phyloP scores from a whole-genome alignment of 2,888 invertebrate genomes.

The Agrochola litura region DNA sequence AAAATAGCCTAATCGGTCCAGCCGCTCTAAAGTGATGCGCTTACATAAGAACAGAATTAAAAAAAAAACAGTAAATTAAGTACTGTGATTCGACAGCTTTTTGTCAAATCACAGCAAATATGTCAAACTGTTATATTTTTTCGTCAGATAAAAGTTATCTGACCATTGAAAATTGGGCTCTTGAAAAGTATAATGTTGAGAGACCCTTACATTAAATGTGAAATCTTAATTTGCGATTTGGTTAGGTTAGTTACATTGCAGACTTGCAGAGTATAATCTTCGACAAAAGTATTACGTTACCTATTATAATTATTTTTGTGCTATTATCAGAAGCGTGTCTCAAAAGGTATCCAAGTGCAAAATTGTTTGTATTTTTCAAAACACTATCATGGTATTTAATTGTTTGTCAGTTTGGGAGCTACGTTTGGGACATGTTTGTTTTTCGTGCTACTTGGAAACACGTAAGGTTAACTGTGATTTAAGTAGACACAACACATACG shows the following conservation, averaged over 20 bases:
- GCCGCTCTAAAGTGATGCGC: neutral
- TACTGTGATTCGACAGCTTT: neutral
- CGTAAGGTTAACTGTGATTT: neutral
- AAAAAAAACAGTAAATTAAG: no score
- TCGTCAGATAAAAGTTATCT: neutral
- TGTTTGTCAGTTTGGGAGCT: neutral
- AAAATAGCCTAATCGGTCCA: neutral
- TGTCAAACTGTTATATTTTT: neutral
- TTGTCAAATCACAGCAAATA: neutral
- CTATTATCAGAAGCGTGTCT: constrained; percentile 12
- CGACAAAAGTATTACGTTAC: neutral
- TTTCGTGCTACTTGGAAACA: no score
- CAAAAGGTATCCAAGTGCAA: neutral
- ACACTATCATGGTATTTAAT: neutral
- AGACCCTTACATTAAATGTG: neutral
- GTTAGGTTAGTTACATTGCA: neutral
- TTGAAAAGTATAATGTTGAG: neutral
- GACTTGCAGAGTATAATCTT: neutral
- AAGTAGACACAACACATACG: neutral
- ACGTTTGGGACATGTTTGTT: neutral
- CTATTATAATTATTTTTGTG: constrained; percentile 14
- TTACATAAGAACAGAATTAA: no score
- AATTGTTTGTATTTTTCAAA: neutral
- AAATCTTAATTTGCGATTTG: neutral
- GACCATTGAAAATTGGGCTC: neutral